Conservation (phyloP, 2,888 invertebrate genomes). For the Eupithecia pulchellata region DNA sequence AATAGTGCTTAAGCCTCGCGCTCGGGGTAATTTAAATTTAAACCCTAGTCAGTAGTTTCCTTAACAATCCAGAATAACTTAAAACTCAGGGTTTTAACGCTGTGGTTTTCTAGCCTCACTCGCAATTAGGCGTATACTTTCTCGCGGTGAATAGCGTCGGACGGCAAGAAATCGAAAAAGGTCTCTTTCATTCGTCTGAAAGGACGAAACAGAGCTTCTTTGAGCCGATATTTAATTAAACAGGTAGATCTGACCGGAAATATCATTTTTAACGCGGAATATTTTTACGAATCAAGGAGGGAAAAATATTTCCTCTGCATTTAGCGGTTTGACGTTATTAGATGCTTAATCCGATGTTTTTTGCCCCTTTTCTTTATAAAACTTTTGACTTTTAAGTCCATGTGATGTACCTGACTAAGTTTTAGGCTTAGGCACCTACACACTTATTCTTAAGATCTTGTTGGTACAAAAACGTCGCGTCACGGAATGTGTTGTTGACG, state of each 20-base stretch:
- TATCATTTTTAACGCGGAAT: slow-evolving; percentile 10
- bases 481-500: background rate
- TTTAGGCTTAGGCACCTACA: background rate
- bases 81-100: background rate
- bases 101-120: slow-evolving; percentile 50
- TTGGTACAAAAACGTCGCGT: background rate
- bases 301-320: background rate
- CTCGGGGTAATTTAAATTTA: too few relatives aligned
- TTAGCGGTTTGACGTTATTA: background rate
- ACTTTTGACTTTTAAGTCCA: background rate
- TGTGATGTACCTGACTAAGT: background rate
- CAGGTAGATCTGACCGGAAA: slow-evolving; percentile 16
- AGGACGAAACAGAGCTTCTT: slow-evolving; percentile 41
- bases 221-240: slow-evolving; percentile 31
- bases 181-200: slow-evolving; percentile 60
- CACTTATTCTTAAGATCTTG: background rate
- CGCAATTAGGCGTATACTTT: slow-evolving; percentile 70
- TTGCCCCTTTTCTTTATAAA: background rate
- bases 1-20: too few relatives aligned
- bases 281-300: background rate
- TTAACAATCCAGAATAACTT: background rate
- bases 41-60: background rate
- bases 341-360: background rate
- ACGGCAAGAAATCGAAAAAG: slow-evolving; percentile 60
- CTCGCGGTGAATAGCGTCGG: slow-evolving; percentile 58